These are phyloP conservation scores for Allobates femoralis DNA, from an alignment of 2,797 vertebrate genomes.

Conservation along the genomic window DNA sequence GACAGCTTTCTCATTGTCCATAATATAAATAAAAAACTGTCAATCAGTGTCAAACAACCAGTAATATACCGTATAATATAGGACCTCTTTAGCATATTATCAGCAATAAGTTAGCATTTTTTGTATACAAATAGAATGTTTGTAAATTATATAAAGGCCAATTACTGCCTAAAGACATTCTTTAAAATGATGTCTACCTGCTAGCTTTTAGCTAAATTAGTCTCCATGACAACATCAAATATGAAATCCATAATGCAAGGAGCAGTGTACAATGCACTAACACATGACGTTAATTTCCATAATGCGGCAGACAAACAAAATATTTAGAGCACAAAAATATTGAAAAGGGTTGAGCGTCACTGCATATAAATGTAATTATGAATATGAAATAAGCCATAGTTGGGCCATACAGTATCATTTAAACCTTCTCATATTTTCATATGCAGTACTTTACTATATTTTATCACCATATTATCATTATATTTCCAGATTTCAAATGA, in stretches of 20 bases:
- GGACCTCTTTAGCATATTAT: neutral
- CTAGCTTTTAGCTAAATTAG: slow-evolving; percentile 24
- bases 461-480: neutral
- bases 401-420: neutral
- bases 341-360: neutral
- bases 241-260: neutral
- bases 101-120: neutral
- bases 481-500: neutral
- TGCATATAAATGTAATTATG: neutral
- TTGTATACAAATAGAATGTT: slow-evolving; percentile 1
- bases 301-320: neutral
- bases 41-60: neutral
- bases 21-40: too few species aligned
- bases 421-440: neutral
- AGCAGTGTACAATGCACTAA: neutral
- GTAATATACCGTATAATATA: neutral
- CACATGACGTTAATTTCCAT: neutral
- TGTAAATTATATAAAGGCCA: slow-evolving; percentile 9
- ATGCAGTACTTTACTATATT: neutral
- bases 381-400: neutral
- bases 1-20: too few species aligned
- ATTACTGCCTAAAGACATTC: slow-evolving; percentile 4
- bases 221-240: slow-evolving; percentile 25
- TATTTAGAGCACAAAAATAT: neutral
- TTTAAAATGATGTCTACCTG: slow-evolving; percentile 1